Evolutionary conservation across 1,140 invertebrate species (phyloP).

Genomic region (Apis florea): DNA sequence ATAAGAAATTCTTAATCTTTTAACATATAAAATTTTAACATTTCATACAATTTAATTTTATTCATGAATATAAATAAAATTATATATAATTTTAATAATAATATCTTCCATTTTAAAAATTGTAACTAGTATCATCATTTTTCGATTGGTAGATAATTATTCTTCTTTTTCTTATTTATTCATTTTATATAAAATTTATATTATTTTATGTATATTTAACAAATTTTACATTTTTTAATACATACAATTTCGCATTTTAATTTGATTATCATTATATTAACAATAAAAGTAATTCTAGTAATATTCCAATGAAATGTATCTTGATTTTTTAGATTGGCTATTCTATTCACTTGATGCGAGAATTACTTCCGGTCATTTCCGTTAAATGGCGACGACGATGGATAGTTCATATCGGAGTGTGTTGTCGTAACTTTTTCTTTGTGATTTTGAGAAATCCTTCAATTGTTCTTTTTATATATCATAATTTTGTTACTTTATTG

Average conservation of each 20-base stretch:
- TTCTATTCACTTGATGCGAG: constrained; percentile 1
- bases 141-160: neutral
- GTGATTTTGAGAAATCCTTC: neutral
- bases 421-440: constrained; percentile 10
- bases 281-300: neutral
- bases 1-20: neutral
- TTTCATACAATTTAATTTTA: neutral
- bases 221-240: neutral
- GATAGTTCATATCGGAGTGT: constrained; percentile 17
- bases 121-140: neutral
- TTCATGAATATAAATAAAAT: neutral
- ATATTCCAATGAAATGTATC: neutral
- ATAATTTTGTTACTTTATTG: neutral
- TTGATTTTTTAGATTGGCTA: constrained; percentile 10
- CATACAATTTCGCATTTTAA: neutral
- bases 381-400: constrained; percentile 47
- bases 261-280: neutral
- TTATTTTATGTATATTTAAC: neutral
- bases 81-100: neutral
- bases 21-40: neutral
- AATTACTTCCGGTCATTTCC: constrained; percentile 48
- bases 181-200: too few relatives aligned
- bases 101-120: neutral
- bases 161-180: neutral
- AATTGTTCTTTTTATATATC: neutral